Conservation (phyloP, 2,888 invertebrate species). For the Torymus auratus region DNA sequence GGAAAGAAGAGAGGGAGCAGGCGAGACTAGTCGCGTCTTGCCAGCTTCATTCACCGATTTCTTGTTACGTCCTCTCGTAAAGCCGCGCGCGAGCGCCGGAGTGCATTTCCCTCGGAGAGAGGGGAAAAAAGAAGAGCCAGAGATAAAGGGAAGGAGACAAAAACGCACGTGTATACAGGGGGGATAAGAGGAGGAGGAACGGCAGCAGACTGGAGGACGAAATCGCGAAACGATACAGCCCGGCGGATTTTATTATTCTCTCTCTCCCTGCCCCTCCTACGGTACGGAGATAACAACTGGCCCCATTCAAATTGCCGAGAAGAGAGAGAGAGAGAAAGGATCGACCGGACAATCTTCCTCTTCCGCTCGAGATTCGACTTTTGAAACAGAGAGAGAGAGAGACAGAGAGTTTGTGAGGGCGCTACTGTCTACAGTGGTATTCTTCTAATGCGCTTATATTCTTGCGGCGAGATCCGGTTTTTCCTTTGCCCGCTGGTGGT, state of each 20-base stretch:
- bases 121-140: not conserved
- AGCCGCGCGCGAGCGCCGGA: conserved; percentile 5
- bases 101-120: conserved; percentile 34
- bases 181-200: no score
- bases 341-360: no score
- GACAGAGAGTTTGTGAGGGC: no score
- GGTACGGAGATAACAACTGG: conserved; percentile 20
- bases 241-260: conserved; percentile 37
- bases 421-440: no score
- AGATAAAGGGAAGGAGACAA: not conserved
- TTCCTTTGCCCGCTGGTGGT: no score
- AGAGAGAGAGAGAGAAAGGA: no score
- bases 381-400: no score
- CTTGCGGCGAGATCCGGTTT: no score
- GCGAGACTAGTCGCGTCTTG: conserved; percentile 7
- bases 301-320: conserved; percentile 27
- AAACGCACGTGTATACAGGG: no score
- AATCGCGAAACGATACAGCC: conserved; percentile 25
- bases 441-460: no score
- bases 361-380: no score
- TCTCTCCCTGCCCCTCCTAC: no score
- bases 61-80: conserved; percentile 44
- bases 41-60: conserved; percentile 44
- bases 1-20: not conserved
- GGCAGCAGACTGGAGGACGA: not conserved